Base-by-base conservation (phyloP, 2,888 invertebrate genomes). In the Pachydiplax longipennis region DNA sequence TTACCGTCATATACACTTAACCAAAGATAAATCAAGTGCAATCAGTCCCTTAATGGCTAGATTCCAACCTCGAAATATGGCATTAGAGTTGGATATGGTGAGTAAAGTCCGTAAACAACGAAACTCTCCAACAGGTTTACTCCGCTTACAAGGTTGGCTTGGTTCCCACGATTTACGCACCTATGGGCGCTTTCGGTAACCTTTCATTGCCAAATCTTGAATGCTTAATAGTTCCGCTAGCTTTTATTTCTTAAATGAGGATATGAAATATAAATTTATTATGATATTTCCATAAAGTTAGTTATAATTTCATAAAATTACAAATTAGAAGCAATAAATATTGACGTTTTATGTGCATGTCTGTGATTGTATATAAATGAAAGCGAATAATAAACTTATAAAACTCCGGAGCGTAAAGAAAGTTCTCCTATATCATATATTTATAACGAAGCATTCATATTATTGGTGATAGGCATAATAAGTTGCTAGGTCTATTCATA, bases 81-180 rank as follows among this genome's bases (percentile, higher is more conserved):
- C 10, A 25, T 2, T 13, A 73, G 5, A 73, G 8, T 10, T 31
- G 1, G 5, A 18, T 25, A 25, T 10, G 2, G 8, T 22, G 2
- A 0, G 73, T 31, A 73, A 31, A 25, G 25, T 5, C 25, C 12
- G 25, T 8, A 4, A 31, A 15, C 25, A 31, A 3, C 73, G 4
- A 73, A 31, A 3, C 25, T 31, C 15, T 0, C 31, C 4, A 73
- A 73, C 73, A 31, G 25, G 73, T 73, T 73, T 73, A 73, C 25
- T 22, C 73, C 73, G 73, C 73, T 73, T 73, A 31, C 73, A 31
- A 73, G 73, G 25, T 53, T 31, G 73, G 73, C 73, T 73, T 73
- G 73, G 73, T 73, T 73, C 73, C 73, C 73, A 73, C 73, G 73
- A 73, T 73, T 73, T 73, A 73, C 73, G 73, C 73, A 73, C 73